A percentile compares a stretch with the other conserved stretches of the same genome.
These are phyloP conservation scores for Melanophora roralis DNA, from an alignment of 2,888 invertebrate genomes.

Conservation along the genomic window DNA sequence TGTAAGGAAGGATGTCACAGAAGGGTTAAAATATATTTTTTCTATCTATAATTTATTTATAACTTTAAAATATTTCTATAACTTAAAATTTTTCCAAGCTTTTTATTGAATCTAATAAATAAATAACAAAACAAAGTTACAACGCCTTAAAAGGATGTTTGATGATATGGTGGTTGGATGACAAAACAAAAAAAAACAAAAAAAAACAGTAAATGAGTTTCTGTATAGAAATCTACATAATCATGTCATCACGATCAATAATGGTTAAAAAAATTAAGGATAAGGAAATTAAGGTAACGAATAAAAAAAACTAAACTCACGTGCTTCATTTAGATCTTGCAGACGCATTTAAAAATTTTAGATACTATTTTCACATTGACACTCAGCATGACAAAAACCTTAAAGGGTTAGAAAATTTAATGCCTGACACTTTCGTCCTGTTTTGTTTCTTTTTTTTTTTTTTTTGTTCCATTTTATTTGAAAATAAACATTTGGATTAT, in stretches of 20 bases:
- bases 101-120: too few relatives aligned
- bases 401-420: slow-evolving; percentile 37
- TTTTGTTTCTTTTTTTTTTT: background rate
- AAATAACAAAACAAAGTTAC: too few relatives aligned
- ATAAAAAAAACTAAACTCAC: slow-evolving; percentile 37
- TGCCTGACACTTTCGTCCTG: slow-evolving; percentile 21
- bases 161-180: too few relatives aligned
- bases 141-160: too few relatives aligned
- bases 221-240: slow-evolving; percentile 49
- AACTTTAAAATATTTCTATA: too few relatives aligned
- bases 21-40: too few relatives aligned
- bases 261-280: slow-evolving; percentile 10
- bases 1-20: too few relatives aligned
- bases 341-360: background rate
- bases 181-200: too few relatives aligned
- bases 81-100: too few relatives aligned
- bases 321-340: slow-evolving; percentile 46
- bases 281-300: background rate
- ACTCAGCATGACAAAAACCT: slow-evolving; percentile 1
- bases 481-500: slow-evolving; percentile 54
- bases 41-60: too few relatives aligned
- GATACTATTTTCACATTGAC: background rate
- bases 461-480: too few relatives aligned
- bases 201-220: slow-evolving; percentile 27
- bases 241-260: slow-evolving; percentile 58